These are phyloP conservation scores for Aphelinus certus DNA, from an alignment of 1,140 invertebrate genomes.

Conservation along the genomic window DNA sequence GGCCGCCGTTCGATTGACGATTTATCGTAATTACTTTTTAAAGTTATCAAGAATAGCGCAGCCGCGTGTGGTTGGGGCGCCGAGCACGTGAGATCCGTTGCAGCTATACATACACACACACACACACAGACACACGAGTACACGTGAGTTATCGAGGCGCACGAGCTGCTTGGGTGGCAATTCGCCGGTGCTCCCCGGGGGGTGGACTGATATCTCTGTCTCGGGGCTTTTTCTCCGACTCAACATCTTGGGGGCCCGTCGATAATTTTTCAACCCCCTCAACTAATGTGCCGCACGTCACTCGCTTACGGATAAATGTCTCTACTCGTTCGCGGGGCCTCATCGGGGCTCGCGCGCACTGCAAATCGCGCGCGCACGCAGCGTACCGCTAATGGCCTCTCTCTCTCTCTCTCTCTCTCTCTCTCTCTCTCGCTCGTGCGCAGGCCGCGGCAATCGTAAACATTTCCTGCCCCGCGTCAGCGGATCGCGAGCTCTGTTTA, in stretches of 20 bases:
- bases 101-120: too few relatives aligned
- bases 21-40: constrained; percentile 48
- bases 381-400: constrained; percentile 42
- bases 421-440: too few relatives aligned
- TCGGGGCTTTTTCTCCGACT: neutral
- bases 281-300: neutral
- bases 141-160: constrained; percentile 58
- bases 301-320: too few relatives aligned
- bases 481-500: too few relatives aligned
- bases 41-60: constrained; percentile 51
- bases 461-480: too few relatives aligned
- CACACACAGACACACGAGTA: constrained; percentile 35
- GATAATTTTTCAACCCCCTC: constrained; percentile 9
- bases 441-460: too few relatives aligned
- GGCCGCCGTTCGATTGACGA: constrained; percentile 3
- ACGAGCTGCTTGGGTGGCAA: constrained; percentile 63
- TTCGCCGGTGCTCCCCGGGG: constrained; percentile 53
- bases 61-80: too few relatives aligned
- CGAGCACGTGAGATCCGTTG: too few relatives aligned
- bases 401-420: constrained; percentile 9
- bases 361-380: neutral
- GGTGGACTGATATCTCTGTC: constrained; percentile 52
- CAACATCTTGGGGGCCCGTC: neutral
- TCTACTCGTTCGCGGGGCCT: neutral
- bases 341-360: neutral